Base-by-base conservation (phyloP, 2,888 invertebrate species). In the Eumacrocentrus americanus region DNA sequence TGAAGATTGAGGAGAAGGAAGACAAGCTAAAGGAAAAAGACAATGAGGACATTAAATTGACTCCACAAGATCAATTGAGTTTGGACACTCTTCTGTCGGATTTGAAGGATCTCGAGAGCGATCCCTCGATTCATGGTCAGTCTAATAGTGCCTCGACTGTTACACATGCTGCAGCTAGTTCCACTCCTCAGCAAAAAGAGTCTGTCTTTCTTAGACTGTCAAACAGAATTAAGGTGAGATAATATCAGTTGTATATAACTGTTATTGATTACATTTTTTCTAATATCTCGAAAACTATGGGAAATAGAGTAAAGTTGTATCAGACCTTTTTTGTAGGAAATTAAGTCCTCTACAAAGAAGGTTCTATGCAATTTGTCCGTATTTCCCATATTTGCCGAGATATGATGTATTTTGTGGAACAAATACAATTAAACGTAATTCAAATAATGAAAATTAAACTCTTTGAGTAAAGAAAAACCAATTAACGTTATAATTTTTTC, bases 131-230 rank as follows among this genome's bases (percentile, higher is more conserved):
- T 20, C 70, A 71, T 16, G 62, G 61, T 6, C 66, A 60, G 16
- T 61, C 83, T 0, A 75, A 83, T 22, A 83, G 80, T 3, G 74
- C 79, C 42, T 70, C 76, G 1, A 75, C 78, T 1, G 73, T 81
- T 2, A 72, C 77, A 16, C 70, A 79, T 1, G 76, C 79, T 6
- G 80, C 81, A 0, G 67, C 71, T 1, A 78, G 68, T 20, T 70
- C 71, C 1, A 73, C 72, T 4, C 77, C 78, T 4, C 81, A 81
- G 60, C 92, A 92, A 75, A 95, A 95, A 72, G 97, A 98, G 81
- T 95, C 95, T 6, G 94, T 98, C n/a, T 95, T 99, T 79, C 87
- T 98, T 76, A 86, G 98, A 68, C 86, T 99, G 60, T 95, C 94
- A 61, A 99, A 98, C 81, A 88, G 97, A 75, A 95, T 99, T 59